These are phyloP conservation scores for Gambusia holbrooki DNA, from an alignment of 2,113 vertebrate species.

Conservation along the genomic window DNA sequence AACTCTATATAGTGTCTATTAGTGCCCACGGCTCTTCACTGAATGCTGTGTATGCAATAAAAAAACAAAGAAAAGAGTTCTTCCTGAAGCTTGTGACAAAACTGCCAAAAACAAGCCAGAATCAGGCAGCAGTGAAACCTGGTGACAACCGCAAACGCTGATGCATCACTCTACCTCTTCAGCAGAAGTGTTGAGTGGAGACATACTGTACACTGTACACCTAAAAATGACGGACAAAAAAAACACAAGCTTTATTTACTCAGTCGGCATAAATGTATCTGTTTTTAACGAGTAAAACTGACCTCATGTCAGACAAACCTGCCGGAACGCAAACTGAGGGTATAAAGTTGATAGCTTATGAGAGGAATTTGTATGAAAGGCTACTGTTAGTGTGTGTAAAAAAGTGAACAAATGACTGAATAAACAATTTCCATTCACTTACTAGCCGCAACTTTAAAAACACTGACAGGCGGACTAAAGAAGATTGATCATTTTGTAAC, in stretches of 20 bases:
- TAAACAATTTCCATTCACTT: not conserved
- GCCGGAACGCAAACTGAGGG: not conserved
- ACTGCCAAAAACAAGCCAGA: not conserved
- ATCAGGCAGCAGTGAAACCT: not conserved
- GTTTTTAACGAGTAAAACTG: no score
- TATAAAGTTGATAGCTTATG: not conserved
- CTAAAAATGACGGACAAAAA: no score
- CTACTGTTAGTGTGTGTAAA: not conserved
- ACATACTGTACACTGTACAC: no score
- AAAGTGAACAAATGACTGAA: slow-evolving; percentile 1
- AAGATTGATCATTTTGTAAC: slow-evolving; percentile 7
- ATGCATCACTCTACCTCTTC: not conserved
- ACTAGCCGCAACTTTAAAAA: not conserved
- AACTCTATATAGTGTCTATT: not conserved
- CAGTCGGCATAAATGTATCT: no score
- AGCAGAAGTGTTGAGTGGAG: not conserved
- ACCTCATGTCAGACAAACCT: not conserved
- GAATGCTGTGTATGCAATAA: not conserved
- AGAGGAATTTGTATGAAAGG: not conserved
- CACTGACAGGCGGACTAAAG: not conserved
- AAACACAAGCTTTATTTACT: not conserved
- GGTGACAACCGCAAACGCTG: not conserved
- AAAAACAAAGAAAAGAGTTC: no score
- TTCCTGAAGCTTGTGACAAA: not conserved
- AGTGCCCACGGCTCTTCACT: not conserved